Evolutionary conservation across 1,140 invertebrate species (phyloP).

Genomic region (Monochamus saltuarius): DNA sequence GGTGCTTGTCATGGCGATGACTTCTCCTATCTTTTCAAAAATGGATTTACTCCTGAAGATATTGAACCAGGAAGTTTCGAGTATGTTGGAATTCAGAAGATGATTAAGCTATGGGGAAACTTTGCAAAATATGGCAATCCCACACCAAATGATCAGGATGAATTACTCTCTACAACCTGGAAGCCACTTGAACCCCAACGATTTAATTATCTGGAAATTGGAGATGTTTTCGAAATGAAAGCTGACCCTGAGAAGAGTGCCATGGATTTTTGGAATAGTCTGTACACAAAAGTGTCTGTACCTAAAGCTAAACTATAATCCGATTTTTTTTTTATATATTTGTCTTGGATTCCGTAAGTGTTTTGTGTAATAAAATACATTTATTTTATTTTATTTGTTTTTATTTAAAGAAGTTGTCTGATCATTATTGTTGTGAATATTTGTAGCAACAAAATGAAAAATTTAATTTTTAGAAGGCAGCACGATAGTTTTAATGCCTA

Average conservation of each 20-base stretch:
- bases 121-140: conserved; percentile 59
- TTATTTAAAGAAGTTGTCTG: no score
- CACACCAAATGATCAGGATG: conserved; percentile 2
- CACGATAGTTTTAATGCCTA: no score
- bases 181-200: not conserved
- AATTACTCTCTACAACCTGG: not conserved
- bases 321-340: no score
- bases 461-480: no score
- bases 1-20: conserved; percentile 65
- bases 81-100: conserved; percentile 39
- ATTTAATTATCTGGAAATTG: conserved; percentile 7
- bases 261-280: conserved; percentile 14
- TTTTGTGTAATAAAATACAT: no score
- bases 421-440: no score
- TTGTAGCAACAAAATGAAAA: no score
- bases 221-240: conserved; percentile 1
- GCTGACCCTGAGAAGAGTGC: not conserved
- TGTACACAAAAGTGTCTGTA: not conserved
- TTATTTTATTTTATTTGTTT: no score
- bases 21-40: conserved; percentile 61
- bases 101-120: conserved; percentile 65
- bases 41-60: conserved; percentile 1
- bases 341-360: no score
- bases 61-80: conserved; percentile 8
- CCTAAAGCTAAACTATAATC: no score